Percentiles rank a stretch among this genome's conserved stretches.
phyloP scores from a whole-genome alignment of 2,888 invertebrate genomes.

The Leptodirus hochenwartii region DNA sequence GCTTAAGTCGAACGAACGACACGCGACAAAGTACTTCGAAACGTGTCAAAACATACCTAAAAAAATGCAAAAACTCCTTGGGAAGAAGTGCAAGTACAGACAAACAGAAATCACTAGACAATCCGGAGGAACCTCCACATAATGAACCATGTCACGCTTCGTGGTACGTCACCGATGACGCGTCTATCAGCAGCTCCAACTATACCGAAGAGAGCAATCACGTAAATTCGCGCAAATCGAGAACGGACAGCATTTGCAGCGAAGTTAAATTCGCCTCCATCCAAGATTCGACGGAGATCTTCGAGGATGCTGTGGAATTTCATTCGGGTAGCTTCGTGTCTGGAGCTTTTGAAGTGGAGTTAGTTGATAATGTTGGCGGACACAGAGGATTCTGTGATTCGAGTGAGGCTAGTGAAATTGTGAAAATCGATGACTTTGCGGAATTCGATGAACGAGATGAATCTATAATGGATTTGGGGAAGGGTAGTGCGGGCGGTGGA shows the following conservation, averaged over 20 bases:
- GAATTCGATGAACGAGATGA: too few species aligned
- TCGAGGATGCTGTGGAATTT: too few species aligned
- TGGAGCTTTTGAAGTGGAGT: too few species aligned
- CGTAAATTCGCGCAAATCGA: too few species aligned
- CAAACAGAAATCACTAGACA: conserved; percentile 13
- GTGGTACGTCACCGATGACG: conserved; percentile 8
- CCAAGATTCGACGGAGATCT: too few species aligned
- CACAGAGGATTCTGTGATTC: too few species aligned
- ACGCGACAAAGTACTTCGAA: conserved; percentile 32
- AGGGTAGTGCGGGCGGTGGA: not conserved
- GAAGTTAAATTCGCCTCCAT: too few species aligned
- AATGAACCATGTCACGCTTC: conserved; percentile 8
- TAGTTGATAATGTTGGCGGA: too few species aligned
- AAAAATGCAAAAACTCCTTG: conserved; percentile 32
- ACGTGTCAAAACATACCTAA: conserved; percentile 33
- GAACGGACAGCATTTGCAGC: too few species aligned
- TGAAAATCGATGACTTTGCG: too few species aligned
- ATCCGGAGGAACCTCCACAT: conserved; percentile 10
- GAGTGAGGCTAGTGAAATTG: too few species aligned
- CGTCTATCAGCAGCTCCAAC: not conserved
- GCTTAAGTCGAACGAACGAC: conserved; percentile 23
- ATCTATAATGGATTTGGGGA: not conserved
- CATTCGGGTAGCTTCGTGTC: too few species aligned
- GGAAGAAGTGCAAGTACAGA: conserved; percentile 15
- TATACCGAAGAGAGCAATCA: conserved; percentile 3